A percentile compares a stretch with the other conserved stretches of the same genome.
These are phyloP conservation scores for Sebastiscus tertius DNA, from an alignment of 2,797 vertebrate species.

Conservation along the genomic window DNA sequence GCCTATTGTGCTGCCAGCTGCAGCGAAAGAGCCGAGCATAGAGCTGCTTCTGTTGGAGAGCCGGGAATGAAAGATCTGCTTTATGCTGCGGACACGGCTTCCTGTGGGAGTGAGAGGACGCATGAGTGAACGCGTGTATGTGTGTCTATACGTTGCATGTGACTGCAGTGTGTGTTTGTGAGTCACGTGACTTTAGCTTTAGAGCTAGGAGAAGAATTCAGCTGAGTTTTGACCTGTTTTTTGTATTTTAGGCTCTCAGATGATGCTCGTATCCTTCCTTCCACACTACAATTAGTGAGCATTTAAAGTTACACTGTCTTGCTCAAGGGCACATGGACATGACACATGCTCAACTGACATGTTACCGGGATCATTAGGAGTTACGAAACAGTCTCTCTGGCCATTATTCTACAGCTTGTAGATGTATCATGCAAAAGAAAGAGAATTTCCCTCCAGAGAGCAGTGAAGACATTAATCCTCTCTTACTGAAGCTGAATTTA, in stretches of 20 bases:
- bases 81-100: slow-evolving; percentile 68
- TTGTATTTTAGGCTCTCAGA: not conserved
- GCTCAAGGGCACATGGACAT: not conserved
- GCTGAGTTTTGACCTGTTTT: slow-evolving; percentile 7
- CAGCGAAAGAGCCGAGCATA: slow-evolving; percentile 65
- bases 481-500: slow-evolving; percentile 30
- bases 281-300: not conserved
- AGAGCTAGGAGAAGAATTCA: not conserved
- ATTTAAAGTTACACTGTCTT: not conserved
- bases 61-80: slow-evolving; percentile 71
- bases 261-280: not conserved
- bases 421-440: slow-evolving; percentile 12
- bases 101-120: slow-evolving; percentile 62
- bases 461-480: slow-evolving; percentile 41
- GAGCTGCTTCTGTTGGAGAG: slow-evolving; percentile 71
- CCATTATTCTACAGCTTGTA: not conserved
- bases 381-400: slow-evolving; percentile 14
- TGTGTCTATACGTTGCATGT: slow-evolving; percentile 14
- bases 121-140: slow-evolving; percentile 10
- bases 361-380: not conserved
- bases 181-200: slow-evolving; percentile 11
- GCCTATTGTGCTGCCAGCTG: slow-evolving; percentile 77
- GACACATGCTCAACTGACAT: not conserved
- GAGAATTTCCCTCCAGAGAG: slow-evolving; percentile 15
- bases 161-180: slow-evolving; percentile 31